These are phyloP conservation scores for Dryomyza anilis DNA, from an alignment of 2,888 invertebrate genomes.

Conservation along the genomic window DNA sequence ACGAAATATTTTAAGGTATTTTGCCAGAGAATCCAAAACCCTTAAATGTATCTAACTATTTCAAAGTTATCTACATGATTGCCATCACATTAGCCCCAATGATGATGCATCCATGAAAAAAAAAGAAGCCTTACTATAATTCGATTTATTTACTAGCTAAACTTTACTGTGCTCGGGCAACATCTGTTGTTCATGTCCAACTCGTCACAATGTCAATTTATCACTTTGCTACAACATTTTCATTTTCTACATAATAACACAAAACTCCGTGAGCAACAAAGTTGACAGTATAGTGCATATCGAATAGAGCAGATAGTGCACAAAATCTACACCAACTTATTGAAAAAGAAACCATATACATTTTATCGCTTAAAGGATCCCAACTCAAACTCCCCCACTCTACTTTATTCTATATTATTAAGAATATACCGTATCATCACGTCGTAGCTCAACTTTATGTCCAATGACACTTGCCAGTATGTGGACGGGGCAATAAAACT, in stretches of 20 bases:
- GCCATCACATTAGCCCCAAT: neutral
- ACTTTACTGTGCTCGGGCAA: no score
- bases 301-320: neutral
- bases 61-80: no score
- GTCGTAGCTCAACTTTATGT: slow-evolving; percentile 40
- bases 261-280: neutral
- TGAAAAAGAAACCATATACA: no score
- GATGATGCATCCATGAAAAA: neutral
- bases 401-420: neutral
- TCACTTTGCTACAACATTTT: neutral
- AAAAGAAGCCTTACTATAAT: neutral
- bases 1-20: neutral
- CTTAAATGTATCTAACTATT: no score
- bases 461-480: neutral
- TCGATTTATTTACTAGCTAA: no score
- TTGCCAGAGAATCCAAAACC: neutral
- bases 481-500: no score
- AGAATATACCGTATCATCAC: slow-evolving; percentile 50
- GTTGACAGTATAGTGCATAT: neutral
- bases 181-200: no score
- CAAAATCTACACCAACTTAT: neutral
- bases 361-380: neutral
- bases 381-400: neutral
- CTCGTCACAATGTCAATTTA: neutral
- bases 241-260: slow-evolving; percentile 11